phyloP scores from a whole-genome alignment of 2,888 invertebrate species.

The Acanthosepion esculentum region DNA sequence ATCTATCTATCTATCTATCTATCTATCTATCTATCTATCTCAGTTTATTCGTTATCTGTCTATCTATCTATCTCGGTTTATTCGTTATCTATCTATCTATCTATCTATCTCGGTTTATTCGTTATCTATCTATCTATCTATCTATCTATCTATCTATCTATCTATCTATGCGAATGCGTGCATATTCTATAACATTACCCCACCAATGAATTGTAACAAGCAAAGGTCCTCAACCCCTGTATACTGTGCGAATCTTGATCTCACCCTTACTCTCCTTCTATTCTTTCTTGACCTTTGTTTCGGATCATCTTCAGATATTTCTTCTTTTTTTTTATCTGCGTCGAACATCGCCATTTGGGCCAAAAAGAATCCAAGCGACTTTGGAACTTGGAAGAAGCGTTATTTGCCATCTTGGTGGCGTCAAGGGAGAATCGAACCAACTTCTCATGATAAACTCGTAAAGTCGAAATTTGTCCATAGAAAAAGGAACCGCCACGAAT shows the following conservation, averaged over 20 bases:
- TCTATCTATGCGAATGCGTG: neutral
- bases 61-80: neutral
- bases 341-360: neutral
- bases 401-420: neutral
- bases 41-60: too few species aligned
- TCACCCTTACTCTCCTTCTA: neutral
- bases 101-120: too few species aligned
- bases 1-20: neutral
- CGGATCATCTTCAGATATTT: neutral
- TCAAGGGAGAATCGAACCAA: neutral
- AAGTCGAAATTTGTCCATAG: slow-evolving; percentile 3
- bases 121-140: too few species aligned
- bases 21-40: neutral
- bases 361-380: neutral
- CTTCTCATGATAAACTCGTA: slow-evolving; percentile 33
- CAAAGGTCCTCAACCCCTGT: neutral
- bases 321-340: neutral
- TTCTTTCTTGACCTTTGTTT: neutral
- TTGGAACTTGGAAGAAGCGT: neutral
- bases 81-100: too few species aligned
- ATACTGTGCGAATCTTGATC: neutral
- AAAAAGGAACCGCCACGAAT: neutral
- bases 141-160: neutral
- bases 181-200: neutral
- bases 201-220: neutral